Conservation (phyloP, 2,888 invertebrate species). For the Drosophila paramelanica region DNA sequence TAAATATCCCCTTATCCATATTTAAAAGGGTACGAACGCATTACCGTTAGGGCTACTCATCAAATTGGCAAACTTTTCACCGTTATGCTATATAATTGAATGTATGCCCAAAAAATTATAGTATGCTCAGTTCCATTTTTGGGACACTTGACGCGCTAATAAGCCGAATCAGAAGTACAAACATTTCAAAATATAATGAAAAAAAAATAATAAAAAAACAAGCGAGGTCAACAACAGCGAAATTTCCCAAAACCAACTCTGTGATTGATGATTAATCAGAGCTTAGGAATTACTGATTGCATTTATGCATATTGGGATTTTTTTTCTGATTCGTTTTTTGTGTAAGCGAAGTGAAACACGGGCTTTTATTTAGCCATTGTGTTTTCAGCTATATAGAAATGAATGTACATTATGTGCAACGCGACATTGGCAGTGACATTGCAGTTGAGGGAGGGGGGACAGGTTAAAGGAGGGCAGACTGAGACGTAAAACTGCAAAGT, state of each 20-base stretch:
- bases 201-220: not conserved
- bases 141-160: conserved; percentile 36
- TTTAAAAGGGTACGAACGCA: conserved; percentile 2
- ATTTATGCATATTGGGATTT: conserved; percentile 23
- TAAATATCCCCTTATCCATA: conserved; percentile 14
- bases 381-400: conserved; percentile 17
- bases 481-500: conserved; percentile 6
- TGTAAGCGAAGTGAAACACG: conserved; percentile 13
- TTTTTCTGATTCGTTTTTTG: not conserved
- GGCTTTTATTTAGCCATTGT: conserved; percentile 3
- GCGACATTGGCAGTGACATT: conserved; percentile 52
- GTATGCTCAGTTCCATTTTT: conserved; percentile 23
- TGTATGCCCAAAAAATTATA: conserved; percentile 44
- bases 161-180: conserved; percentile 62
- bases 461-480: too few relatives aligned
- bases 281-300: conserved; percentile 26
- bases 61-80: conserved; percentile 69
- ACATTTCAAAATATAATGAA: conserved; percentile 31
- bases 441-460: conserved; percentile 15
- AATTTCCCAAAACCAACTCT: conserved; percentile 12
- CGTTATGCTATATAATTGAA: conserved; percentile 42
- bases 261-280: conserved; percentile 38
- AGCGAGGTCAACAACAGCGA: conserved; percentile 25
- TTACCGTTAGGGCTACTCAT: conserved; percentile 34
- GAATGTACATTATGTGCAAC: conserved; percentile 35